Evolutionary conservation across 2,888 invertebrate genomes (phyloP).

Genomic region (Metellina segmentata): DNA sequence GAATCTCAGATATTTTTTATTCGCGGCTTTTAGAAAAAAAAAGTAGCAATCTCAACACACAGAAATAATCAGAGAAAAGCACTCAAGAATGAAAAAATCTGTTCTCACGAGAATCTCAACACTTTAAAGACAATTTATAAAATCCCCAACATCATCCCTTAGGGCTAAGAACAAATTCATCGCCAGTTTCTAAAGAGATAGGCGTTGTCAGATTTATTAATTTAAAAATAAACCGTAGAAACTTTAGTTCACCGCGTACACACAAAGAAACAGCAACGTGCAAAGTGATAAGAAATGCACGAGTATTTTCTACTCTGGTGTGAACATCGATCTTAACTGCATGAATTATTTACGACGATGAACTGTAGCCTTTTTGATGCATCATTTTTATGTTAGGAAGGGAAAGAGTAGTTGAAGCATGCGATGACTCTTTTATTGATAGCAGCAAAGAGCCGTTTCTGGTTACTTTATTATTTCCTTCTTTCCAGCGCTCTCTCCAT

Average conservation of each 20-base stretch:
- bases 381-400: slow-evolving; percentile 9
- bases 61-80: too few relatives aligned
- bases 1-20: too few relatives aligned
- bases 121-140: background rate
- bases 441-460: background rate
- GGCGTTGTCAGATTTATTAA: background rate
- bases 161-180: background rate
- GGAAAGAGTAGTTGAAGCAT: background rate
- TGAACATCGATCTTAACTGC: slow-evolving; percentile 10
- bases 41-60: too few relatives aligned
- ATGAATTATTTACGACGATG: slow-evolving; percentile 41
- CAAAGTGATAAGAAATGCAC: background rate
- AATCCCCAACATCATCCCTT: background rate
- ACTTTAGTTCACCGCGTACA: background rate
- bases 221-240: background rate
- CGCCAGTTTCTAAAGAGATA: background rate
- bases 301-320: background rate
- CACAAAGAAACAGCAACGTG: background rate
- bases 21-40: too few relatives aligned
- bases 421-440: slow-evolving; percentile 36
- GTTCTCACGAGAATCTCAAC: too few relatives aligned
- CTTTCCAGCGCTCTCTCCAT: background rate
- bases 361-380: slow-evolving; percentile 11
- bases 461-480: background rate
- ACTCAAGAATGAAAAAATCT: too few relatives aligned